Evolutionary conservation across 2,113 vertebrate genomes (phyloP).

Genomic region (Origma solitaria): DNA sequence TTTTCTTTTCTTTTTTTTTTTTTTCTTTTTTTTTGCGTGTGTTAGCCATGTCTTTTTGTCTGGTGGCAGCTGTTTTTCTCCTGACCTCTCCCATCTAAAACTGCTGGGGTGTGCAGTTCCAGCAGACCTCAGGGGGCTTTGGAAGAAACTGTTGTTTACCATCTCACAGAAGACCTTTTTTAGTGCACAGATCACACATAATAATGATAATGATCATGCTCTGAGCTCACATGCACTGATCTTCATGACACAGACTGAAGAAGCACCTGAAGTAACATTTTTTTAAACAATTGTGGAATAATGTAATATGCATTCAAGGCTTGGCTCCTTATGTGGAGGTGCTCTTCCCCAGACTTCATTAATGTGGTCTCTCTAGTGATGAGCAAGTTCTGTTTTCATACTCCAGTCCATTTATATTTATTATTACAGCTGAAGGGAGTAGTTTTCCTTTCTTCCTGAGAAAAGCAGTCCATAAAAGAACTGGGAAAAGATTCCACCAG

Average conservation of each 20-base stretch:
- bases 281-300: neutral
- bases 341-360: neutral
- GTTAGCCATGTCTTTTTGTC: slow-evolving; percentile 14
- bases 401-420: neutral
- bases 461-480: neutral
- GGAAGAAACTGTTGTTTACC: slow-evolving; percentile 11
- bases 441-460: neutral
- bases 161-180: neutral
- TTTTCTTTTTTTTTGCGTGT: neutral
- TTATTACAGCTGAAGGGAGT: neutral
- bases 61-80: slow-evolving; percentile 16
- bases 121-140: neutral
- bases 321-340: neutral
- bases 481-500: neutral
- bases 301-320: neutral
- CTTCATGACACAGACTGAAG: neutral
- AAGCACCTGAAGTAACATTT: neutral
- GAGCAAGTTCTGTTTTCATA: neutral
- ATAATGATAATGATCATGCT: neutral
- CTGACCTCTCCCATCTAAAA: slow-evolving; percentile 30
- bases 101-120: neutral
- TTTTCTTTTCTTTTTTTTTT: neutral
- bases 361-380: neutral
- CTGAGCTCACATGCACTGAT: neutral
- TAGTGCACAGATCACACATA: neutral